Evolutionary conservation across 2,113 vertebrate species (phyloP).

Genomic region (Erpornis zantholeuca): DNA sequence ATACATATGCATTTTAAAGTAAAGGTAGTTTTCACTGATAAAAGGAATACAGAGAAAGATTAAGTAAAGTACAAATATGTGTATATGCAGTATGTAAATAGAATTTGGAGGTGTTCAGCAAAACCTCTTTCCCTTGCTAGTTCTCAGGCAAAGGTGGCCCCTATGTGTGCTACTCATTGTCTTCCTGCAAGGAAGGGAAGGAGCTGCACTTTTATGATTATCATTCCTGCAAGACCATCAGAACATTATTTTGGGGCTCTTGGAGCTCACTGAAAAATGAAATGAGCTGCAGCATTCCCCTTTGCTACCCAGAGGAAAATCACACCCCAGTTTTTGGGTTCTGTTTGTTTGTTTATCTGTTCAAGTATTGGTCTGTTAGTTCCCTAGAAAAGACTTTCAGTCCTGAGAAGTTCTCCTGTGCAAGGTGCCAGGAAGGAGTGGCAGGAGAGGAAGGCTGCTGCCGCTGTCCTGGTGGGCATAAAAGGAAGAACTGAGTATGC

Average conservation of each 20-base stretch:
- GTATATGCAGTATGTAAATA: neutral
- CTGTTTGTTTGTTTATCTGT: no score
- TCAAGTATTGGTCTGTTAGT: neutral
- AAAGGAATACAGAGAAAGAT: neutral
- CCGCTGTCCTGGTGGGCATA: neutral
- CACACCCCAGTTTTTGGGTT: neutral
- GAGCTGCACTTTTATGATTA: neutral
- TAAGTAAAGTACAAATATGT: neutral
- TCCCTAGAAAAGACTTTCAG: neutral
- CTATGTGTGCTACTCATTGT: neutral
- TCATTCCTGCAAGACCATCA: neutral
- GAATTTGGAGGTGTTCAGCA: neutral
- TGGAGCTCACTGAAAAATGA: neutral
- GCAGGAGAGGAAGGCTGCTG: neutral
- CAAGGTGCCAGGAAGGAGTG: neutral
- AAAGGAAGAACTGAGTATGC: neutral
- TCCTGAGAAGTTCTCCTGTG: neutral
- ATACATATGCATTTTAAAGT: neutral
- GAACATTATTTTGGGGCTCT: neutral
- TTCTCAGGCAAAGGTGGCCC: neutral
- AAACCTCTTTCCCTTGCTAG: neutral
- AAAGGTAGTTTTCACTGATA: neutral
- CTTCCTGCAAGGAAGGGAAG: neutral
- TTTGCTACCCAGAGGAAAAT: neutral
- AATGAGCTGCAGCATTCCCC: neutral